Evolutionary conservation across 2,113 vertebrate genomes (phyloP).

Genomic region (Cichladusa arquata): DNA sequence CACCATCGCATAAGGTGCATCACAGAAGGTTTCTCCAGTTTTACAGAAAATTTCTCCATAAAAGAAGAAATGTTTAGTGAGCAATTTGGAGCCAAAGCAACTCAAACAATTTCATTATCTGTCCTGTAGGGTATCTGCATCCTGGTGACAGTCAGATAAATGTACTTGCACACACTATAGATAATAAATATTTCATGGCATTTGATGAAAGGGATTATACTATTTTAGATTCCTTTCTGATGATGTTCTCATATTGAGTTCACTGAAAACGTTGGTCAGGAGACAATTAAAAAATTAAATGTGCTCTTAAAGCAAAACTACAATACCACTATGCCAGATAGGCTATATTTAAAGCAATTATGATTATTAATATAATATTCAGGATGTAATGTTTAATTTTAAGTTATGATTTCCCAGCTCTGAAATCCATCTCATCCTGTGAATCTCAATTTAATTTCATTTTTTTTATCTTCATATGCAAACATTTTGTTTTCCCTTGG

Average conservation of each 20-base stretch:
- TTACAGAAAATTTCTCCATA: neutral
- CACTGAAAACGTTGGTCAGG: neutral
- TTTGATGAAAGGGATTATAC: neutral
- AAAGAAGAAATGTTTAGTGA: neutral
- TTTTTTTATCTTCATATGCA: neutral
- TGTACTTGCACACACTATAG: neutral
- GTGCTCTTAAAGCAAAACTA: neutral
- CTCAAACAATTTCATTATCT: neutral
- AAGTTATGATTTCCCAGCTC: neutral
- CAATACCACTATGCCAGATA: neutral
- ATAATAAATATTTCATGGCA: neutral
- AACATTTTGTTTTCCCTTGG: neutral
- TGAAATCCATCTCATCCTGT: neutral
- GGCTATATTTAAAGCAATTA: neutral
- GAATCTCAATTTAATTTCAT: neutral
- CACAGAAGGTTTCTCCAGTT: neutral
- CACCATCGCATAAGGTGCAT: neutral
- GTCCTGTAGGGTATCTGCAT: neutral
- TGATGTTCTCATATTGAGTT: neutral
- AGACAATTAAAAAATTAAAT: neutral
- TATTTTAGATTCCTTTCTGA: neutral
- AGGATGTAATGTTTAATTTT: neutral
- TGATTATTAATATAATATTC: slow-evolving; percentile 6
- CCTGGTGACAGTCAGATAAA: neutral
- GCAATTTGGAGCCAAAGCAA: neutral